Evolutionary conservation across 2,113 vertebrate species (phyloP).

Genomic region (Ceratotherium simum): DNA sequence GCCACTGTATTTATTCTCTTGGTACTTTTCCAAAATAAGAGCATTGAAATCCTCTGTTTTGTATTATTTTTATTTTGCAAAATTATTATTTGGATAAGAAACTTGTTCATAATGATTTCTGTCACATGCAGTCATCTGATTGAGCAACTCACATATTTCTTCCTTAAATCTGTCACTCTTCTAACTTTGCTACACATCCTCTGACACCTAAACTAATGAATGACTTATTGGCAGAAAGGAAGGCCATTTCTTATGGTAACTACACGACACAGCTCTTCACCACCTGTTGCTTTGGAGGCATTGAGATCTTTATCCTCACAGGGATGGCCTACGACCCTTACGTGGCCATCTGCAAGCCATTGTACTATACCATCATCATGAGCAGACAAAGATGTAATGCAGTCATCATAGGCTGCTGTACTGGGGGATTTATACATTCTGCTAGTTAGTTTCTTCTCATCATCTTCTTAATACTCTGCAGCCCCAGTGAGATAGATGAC

Average conservation of each 20-base stretch:
- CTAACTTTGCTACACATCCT: constrained; percentile 47
- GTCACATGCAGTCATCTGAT: constrained; percentile 11
- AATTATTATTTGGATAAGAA: constrained; percentile 54
- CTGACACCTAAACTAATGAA: constrained; percentile 10
- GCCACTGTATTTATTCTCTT: constrained; percentile 60
- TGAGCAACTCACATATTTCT: constrained; percentile 59
- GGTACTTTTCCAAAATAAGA: constrained; percentile 48
- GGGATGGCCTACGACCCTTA: constrained; percentile 70
- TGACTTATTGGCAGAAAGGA: constrained; percentile 30
- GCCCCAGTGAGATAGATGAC: constrained; percentile 59
- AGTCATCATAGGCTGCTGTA: background rate
- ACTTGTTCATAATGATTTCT: constrained; percentile 45
- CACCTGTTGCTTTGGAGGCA: constrained; percentile 42
- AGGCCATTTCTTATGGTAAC: constrained; percentile 22
- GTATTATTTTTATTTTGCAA: constrained; percentile 62
- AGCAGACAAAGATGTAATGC: background rate
- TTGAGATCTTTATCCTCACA: constrained; percentile 59
- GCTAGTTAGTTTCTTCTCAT: constrained; percentile 37
- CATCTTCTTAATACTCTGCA: constrained; percentile 40
- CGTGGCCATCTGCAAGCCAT: constrained; percentile 61
- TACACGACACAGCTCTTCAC: constrained; percentile 61
- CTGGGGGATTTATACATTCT: constrained; percentile 2
- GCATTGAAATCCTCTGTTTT: constrained; percentile 26
- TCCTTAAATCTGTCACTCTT: constrained; percentile 59
- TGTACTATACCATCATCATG: constrained; percentile 43